Conservation (phyloP, 2,888 invertebrate species). For the Synergus japonicus region DNA sequence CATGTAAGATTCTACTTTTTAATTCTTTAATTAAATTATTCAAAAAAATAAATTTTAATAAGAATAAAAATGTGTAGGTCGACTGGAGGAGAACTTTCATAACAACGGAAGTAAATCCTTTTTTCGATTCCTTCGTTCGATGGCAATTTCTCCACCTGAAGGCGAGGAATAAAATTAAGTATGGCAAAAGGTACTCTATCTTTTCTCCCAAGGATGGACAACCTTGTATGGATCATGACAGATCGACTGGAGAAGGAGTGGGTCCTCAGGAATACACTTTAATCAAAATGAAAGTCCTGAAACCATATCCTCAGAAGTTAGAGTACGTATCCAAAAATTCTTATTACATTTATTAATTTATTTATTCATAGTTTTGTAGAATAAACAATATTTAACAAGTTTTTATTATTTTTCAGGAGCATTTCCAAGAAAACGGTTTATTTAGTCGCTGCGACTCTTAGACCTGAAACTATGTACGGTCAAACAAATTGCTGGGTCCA, state of each 20-base stretch:
- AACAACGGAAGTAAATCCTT: conserved; percentile 98
- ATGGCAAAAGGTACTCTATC: conserved; percentile 97
- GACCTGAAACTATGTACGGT: conserved; percentile 99
- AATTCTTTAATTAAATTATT: too few species aligned
- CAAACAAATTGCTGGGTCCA: conserved; percentile 99
- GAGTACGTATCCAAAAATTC: conserved; percentile 78
- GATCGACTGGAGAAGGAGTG: conserved; percentile 97
- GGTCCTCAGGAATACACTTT: conserved; percentile 99
- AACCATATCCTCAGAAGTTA: conserved; percentile 86
- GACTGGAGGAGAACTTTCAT: conserved; percentile 99
- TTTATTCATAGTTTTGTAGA: background rate
- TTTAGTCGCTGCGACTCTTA: conserved; percentile 97
- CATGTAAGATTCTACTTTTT: conserved; percentile 82
- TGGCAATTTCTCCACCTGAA: conserved; percentile 97
- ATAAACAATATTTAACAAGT: conserved; percentile 23
- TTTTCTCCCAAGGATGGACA: conserved; percentile 98
- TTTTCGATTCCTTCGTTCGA: conserved; percentile 97
- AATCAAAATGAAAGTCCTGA: conserved; percentile 92
- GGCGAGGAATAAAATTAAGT: conserved; percentile 93
- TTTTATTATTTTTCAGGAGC: conserved; percentile 28
- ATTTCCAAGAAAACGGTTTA: conserved; percentile 79
- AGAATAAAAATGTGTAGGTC: conserved; percentile 80
- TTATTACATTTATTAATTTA: conserved; percentile 39
- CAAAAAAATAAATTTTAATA: background rate
- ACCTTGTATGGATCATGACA: conserved; percentile 99